phyloP scores from a whole-genome alignment of 2,797 vertebrate species.

The Morus bassanus region DNA sequence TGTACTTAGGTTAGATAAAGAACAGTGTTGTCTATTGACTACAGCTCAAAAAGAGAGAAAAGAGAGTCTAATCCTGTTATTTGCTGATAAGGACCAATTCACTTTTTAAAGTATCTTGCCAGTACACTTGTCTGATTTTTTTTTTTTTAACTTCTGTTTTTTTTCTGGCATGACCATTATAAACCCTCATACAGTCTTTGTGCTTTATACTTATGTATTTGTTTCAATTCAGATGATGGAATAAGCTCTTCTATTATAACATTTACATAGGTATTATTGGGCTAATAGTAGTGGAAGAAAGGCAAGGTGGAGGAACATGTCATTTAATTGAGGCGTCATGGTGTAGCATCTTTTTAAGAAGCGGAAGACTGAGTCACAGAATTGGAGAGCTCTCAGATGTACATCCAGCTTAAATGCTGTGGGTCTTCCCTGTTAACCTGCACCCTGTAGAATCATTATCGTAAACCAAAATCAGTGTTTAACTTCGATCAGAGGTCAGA shows the following conservation, averaged over 20 bases:
- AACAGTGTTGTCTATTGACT: not conserved
- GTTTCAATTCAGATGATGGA: not conserved
- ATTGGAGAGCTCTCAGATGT: not conserved
- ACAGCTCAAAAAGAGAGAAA: not conserved
- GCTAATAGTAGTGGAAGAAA: not conserved
- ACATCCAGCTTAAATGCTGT: not conserved
- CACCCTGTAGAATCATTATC: not conserved
- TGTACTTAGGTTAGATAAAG: not conserved
- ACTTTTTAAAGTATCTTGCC: not conserved
- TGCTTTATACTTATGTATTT: not conserved
- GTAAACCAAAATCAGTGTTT: not conserved
- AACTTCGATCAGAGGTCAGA: not conserved
- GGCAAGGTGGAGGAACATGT: not conserved
- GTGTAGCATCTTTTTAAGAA: not conserved
- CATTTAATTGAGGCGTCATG: not conserved
- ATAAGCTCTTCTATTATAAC: not conserved
- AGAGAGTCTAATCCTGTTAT: not conserved
- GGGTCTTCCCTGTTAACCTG: not conserved
- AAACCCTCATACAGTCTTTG: not conserved
- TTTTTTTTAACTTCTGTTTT: not conserved
- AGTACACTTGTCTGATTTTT: not conserved
- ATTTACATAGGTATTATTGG: not conserved
- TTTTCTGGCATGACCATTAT: not conserved
- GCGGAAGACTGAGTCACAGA: not conserved
- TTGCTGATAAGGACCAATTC: not conserved